phyloP scores from a whole-genome alignment of 2,113 vertebrate species.

The Pelecanus crispus region DNA sequence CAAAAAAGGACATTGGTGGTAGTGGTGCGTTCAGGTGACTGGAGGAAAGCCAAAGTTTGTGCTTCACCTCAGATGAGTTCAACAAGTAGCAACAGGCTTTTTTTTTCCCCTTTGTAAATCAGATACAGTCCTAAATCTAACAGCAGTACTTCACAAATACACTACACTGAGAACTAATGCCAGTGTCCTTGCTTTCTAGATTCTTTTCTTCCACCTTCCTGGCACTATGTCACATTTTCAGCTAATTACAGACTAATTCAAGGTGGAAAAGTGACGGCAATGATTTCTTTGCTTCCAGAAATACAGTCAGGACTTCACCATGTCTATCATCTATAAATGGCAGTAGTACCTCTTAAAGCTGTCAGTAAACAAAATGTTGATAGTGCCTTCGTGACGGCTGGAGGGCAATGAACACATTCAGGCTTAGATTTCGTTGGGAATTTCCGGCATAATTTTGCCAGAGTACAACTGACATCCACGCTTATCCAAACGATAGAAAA shows the following conservation, averaged over 20 bases:
- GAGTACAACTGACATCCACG: neutral
- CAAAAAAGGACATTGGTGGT: neutral
- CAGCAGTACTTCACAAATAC: neutral
- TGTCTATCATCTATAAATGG: neutral
- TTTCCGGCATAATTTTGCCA: neutral
- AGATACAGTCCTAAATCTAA: neutral
- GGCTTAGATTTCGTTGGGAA: neutral
- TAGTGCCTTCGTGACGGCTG: neutral
- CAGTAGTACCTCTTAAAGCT: neutral
- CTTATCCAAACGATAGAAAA: neutral
- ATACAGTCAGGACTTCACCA: neutral
- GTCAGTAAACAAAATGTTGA: neutral
- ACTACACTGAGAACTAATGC: neutral
- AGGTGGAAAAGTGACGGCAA: neutral
- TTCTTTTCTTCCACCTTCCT: neutral
- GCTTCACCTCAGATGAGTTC: neutral
- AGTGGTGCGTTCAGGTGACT: neutral
- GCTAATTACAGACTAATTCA: neutral
- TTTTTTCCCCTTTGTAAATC: neutral
- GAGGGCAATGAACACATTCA: neutral
- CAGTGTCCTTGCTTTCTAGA: neutral
- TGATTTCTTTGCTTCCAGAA: slow-evolving; percentile 9
- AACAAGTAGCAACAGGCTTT: neutral
- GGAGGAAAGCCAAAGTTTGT: neutral
- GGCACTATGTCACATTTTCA: slow-evolving; percentile 4